A percentile compares a stretch with the other conserved stretches of the same genome.
Evolutionary conservation across 2,888 invertebrate species (phyloP).

Genomic region (Chymomyza procnemis): DNA sequence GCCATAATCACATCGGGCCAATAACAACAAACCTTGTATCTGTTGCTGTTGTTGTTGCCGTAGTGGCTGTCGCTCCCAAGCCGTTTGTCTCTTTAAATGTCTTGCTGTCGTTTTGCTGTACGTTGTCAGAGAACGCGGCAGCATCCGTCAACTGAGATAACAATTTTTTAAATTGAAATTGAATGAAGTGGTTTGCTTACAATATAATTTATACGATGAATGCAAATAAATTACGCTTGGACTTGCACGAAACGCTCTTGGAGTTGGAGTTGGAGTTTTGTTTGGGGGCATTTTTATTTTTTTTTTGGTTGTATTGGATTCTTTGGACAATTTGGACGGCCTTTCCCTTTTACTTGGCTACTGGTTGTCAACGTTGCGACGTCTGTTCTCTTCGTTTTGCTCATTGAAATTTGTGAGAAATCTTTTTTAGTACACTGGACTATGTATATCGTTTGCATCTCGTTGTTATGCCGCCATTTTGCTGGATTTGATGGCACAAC

Average conservation of each 20-base stretch:
- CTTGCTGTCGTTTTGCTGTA: slow-evolving; percentile 63
- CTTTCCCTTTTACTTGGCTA: slow-evolving; percentile 56
- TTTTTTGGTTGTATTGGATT: too few species aligned
- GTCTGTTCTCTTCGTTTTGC: slow-evolving; percentile 12
- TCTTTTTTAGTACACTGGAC: slow-evolving; percentile 45
- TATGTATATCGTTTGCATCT: slow-evolving; percentile 66
- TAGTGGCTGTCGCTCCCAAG: neutral
- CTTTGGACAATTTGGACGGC: slow-evolving; percentile 8
- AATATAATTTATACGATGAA: slow-evolving; percentile 78
- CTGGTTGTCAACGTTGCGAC: slow-evolving; percentile 20
- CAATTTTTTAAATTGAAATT: slow-evolving; percentile 78
- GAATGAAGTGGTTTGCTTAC: slow-evolving; percentile 79
- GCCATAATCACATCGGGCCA: slow-evolving; percentile 20
- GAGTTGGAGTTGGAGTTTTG: neutral
- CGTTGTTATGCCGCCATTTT: slow-evolving; percentile 67
- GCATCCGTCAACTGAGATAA: slow-evolving; percentile 76
- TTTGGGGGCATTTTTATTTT: neutral
- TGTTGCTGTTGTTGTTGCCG: neutral
- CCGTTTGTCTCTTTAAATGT: slow-evolving; percentile 56
- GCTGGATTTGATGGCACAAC: slow-evolving; percentile 28
- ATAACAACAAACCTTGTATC: too few species aligned
- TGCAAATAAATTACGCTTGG: slow-evolving; percentile 75
- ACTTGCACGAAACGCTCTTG: neutral
- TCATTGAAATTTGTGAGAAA: slow-evolving; percentile 73
- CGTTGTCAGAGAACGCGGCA: slow-evolving; percentile 74